These are phyloP conservation scores for Hymenopus coronatus DNA, from an alignment of 2,888 invertebrate genomes.

Conservation along the genomic window DNA sequence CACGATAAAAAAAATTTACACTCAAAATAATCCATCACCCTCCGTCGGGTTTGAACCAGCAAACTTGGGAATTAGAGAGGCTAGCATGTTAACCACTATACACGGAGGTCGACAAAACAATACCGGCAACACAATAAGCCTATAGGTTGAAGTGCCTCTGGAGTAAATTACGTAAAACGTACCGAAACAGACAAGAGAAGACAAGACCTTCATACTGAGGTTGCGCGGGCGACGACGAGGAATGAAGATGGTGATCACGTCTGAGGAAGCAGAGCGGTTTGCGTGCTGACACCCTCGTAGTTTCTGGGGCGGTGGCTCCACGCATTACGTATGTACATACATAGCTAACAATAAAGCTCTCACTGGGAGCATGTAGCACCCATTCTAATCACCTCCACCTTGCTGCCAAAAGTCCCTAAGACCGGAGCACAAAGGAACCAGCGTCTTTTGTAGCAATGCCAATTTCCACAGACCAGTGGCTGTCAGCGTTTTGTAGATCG, in stretches of 20 bases:
- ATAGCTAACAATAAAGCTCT: background rate
- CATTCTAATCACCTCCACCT: background rate
- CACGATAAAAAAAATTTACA: too few species aligned
- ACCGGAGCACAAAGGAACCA: background rate
- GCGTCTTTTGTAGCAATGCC: background rate
- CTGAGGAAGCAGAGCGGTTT: background rate
- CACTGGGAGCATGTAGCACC: background rate
- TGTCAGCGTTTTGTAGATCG: background rate
- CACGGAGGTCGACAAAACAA: too few species aligned
- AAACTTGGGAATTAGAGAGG: too few species aligned
- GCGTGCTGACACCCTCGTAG: background rate
- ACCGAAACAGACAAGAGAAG: too few species aligned
- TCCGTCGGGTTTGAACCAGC: too few species aligned
- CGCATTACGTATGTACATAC: background rate
- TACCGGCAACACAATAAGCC: too few species aligned
- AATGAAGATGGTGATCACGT: background rate
- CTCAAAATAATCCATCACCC: too few species aligned
- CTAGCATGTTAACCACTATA: too few species aligned
- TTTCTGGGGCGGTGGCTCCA: background rate
- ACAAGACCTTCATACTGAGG: too few species aligned
- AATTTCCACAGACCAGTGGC: background rate
- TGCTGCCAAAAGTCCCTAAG: background rate
- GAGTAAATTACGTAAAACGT: too few species aligned
- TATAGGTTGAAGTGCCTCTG: too few species aligned
- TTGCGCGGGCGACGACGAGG: too few species aligned